Conservation (phyloP, 2,113 vertebrate species). For the Trinectes maculatus region DNA sequence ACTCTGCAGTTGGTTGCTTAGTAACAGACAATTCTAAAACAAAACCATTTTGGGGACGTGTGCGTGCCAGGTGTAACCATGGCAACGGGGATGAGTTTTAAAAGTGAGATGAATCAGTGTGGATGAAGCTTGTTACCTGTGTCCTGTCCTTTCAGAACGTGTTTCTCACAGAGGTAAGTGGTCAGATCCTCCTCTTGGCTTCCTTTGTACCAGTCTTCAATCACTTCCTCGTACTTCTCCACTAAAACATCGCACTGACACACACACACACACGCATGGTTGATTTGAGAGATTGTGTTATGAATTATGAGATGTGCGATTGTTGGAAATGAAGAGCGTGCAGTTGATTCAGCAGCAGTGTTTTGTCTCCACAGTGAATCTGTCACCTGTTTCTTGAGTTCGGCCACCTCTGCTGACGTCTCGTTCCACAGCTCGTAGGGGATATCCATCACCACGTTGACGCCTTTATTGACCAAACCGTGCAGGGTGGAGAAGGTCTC, state of each 20-base stretch:
- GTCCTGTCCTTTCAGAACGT: conserved; percentile 93
- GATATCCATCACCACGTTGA: conserved; percentile 99
- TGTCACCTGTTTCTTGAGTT: conserved; percentile 98
- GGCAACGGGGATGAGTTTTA: no score
- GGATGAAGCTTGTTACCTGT: conserved; percentile 86
- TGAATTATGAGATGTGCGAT: background rate
- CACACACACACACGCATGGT: background rate
- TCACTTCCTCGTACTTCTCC: conserved; percentile 94
- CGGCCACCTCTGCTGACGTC: conserved; percentile 95
- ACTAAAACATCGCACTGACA: conserved; percentile 92
- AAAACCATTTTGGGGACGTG: no score
- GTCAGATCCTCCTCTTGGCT: conserved; percentile 93
- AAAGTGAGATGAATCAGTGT: no score
- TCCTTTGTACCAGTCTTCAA: conserved; percentile 96
- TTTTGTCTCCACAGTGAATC: no score
- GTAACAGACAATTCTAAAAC: no score
- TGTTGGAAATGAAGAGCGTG: no score
- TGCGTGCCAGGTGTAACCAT: no score
- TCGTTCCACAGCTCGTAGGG: conserved; percentile 98
- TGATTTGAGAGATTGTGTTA: no score
- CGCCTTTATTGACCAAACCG: conserved; percentile 94
- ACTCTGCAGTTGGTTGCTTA: no score
- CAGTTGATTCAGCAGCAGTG: background rate
- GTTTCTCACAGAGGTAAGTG: conserved; percentile 90
- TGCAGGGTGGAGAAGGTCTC: conserved; percentile 98